Evolutionary conservation across 2,888 invertebrate species (phyloP), one percentile per base, ranked within the genome.

Genomic region (Dione juno): DNA sequence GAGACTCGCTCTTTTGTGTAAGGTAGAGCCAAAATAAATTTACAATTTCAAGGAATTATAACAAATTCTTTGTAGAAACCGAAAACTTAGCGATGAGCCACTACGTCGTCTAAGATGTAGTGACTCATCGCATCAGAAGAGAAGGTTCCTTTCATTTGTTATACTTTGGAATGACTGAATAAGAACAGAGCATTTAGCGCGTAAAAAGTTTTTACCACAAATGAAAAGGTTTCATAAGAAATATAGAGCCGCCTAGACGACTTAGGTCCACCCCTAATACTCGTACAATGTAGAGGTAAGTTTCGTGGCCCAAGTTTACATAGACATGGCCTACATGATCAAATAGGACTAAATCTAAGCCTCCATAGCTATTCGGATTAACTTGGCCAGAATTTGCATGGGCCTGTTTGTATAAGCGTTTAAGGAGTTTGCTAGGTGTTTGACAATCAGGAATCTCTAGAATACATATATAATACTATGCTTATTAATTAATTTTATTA

Each of bases 281-380:
- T 28, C 28, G 28, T 28, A 21, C 11, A 35, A 68, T 67, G 37
- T 63, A 16, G 19, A 53, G 53, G 68, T 45, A 45, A 63, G 53
- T 54, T 37, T 45, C 68, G 59, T 48, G 54, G 45, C 14, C 41
- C 63, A 35, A 53, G 68, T 63, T 63, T 63, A 63, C 68, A 63
- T 28, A 63, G 63, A 68, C 61, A 54, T 53, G 54, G 54, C 63
- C 53, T 52, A 64, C 40, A 64, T 64, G 64, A 64, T 64, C 64
- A 40, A 52, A 64, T 64, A 35, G 19, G 52, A 40, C 64, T 64
- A 64, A 37, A 52, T 40, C 50, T 64, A 52, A 40, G 52, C 64
- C 37, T 13, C 45, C 11, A 61, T 64, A 52, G 64, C 64, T 52
- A 28, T 61, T n/a, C 28, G 37, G 64, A 64, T 64, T 64, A 64